A percentile compares a stretch with the other conserved stretches of the same genome.
phyloP scores from a whole-genome alignment of 2,113 vertebrate species.

The Thalassoma bifasciatum region DNA sequence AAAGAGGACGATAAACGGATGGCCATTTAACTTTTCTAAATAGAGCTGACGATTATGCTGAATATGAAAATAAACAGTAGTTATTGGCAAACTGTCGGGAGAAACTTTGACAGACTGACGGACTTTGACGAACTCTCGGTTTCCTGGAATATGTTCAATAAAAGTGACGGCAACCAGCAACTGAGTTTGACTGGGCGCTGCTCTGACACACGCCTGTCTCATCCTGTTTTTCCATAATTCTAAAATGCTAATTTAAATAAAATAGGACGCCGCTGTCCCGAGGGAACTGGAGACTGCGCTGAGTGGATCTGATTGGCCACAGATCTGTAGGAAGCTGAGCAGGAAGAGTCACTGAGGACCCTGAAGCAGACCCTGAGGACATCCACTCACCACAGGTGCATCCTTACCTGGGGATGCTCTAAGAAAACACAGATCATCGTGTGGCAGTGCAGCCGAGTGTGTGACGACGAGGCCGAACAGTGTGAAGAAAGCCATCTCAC shows the following conservation, averaged over 20 bases:
- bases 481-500: constrained; percentile 14
- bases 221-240: constrained; percentile 58
- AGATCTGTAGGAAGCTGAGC: constrained; percentile 53
- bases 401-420: constrained; percentile 36
- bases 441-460: constrained; percentile 1
- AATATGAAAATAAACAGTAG: constrained; percentile 61
- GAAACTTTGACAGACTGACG: constrained; percentile 44
- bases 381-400: constrained; percentile 29
- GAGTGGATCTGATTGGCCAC: constrained; percentile 51
- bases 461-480: constrained; percentile 15
- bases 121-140: constrained; percentile 9
- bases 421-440: constrained; percentile 15
- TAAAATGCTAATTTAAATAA: constrained; percentile 61
- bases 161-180: constrained; percentile 29
- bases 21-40: constrained; percentile 89
- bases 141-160: constrained; percentile 48
- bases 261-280: constrained; percentile 43
- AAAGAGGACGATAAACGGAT: constrained; percentile 83
- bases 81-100: constrained; percentile 47
- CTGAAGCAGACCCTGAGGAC: constrained; percentile 33
- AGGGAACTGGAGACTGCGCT: constrained; percentile 25
- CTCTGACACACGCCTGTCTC: constrained; percentile 19
- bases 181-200: constrained; percentile 39
- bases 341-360: constrained; percentile 47
- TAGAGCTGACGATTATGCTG: constrained; percentile 86